These are phyloP conservation scores for Cryptops parisi DNA, from an alignment of 2,888 invertebrate species.

Conservation along the genomic window DNA sequence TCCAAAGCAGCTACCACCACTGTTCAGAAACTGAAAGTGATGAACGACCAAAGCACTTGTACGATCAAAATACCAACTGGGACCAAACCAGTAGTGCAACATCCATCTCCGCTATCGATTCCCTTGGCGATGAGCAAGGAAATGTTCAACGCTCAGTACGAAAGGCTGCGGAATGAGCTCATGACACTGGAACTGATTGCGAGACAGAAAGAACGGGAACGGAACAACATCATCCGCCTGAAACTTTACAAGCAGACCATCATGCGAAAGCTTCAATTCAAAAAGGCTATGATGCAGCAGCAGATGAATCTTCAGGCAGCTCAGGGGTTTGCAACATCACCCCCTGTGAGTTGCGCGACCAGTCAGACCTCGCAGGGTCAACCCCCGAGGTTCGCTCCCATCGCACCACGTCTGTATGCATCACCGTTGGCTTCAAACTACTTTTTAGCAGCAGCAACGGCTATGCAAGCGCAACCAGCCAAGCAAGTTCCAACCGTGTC, in stretches of 20 bases:
- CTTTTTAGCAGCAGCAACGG: not conserved
- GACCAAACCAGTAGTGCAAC: too few species aligned
- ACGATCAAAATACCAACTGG: too few species aligned
- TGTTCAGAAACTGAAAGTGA: not conserved
- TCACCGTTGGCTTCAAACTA: not conserved
- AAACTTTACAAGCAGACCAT: constrained; percentile 75
- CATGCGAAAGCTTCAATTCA: constrained; percentile 49
- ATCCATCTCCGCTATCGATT: not conserved
- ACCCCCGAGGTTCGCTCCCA: too few species aligned
- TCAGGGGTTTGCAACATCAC: not conserved
- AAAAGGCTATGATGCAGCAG: not conserved
- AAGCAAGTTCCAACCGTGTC: not conserved
- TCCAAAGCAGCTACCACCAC: not conserved
- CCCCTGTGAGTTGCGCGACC: not conserved
- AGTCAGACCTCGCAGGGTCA: too few species aligned
- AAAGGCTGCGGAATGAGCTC: constrained; percentile 33
- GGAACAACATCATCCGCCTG: constrained; percentile 66
- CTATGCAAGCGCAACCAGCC: not conserved
- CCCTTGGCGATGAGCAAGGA: not conserved
- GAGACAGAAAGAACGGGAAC: constrained; percentile 66
- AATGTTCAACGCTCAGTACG: constrained; percentile 25
- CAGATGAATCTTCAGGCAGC: not conserved
- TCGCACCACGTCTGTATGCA: not conserved
- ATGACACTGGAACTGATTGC: constrained; percentile 57
- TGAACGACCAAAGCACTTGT: too few species aligned